These are phyloP conservation scores for Hesperia comma DNA, from an alignment of 2,888 invertebrate species.

Conservation along the genomic window DNA sequence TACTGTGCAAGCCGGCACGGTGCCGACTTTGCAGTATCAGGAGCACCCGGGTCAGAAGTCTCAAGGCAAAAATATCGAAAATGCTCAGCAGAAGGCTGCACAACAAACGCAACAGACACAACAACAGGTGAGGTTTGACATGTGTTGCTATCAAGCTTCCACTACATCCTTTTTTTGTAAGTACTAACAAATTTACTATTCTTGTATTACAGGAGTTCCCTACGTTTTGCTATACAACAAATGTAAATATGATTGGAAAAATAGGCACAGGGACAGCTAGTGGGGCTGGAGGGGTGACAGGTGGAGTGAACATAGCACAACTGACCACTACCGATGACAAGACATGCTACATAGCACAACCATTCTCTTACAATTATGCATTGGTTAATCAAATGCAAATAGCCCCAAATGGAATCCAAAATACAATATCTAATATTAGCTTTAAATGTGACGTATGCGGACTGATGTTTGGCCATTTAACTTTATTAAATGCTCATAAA, in stretches of 20 bases:
- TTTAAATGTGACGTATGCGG: conserved; percentile 95
- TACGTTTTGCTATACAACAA: conserved; percentile 88
- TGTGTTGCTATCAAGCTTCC: not conserved
- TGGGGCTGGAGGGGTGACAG: conserved; percentile 69
- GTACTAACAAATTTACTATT: conserved; percentile 8
- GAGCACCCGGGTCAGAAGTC: conserved; percentile 85
- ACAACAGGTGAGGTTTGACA: conserved; percentile 47
- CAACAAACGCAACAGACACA: conserved; percentile 63
- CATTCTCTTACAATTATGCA: conserved; percentile 92
- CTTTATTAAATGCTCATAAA: conserved; percentile 93
- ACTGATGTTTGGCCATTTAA: conserved; percentile 92
- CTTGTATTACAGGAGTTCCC: conserved; percentile 83
- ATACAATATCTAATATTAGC: conserved; percentile 91
- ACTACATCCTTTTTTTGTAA: conserved; percentile 38
- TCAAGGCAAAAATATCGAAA: conserved; percentile 85
- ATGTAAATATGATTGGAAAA: conserved; percentile 88
- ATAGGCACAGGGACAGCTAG: conserved; percentile 75
- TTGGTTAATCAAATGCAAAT: conserved; percentile 94
- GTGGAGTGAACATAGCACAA: conserved; percentile 88
- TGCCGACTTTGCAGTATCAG: conserved; percentile 87
- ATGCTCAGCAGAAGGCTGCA: conserved; percentile 84
- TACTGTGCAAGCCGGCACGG: conserved; percentile 84
- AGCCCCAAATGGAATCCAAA: conserved; percentile 87
- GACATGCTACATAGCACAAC: conserved; percentile 89
- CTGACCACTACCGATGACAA: conserved; percentile 86